Base-by-base conservation (phyloP, 2,113 vertebrate genomes). In the Syngnathus scovelli region DNA sequence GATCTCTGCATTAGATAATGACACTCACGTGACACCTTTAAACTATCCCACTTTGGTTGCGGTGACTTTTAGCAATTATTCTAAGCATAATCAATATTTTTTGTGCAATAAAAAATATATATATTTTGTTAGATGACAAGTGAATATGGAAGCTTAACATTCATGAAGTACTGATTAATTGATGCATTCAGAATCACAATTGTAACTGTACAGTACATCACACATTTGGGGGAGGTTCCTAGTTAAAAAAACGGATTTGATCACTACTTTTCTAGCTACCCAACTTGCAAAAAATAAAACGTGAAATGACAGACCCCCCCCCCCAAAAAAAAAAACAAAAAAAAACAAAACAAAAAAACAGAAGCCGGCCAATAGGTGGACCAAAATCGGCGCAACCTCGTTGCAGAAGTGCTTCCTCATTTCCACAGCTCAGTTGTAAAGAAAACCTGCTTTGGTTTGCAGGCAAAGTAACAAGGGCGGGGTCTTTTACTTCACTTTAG, bases 381-480 rank as follows among this genome's bases (percentile, higher is more conserved):
- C 23, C n/a, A 13, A 23, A 62, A 62, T 62, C 61, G 44, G 39
- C 16, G 39, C 12, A 62, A 44, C 11, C 39, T 7, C 11, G 15
- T 44, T 7, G 27, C 39, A 27, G 8, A 44, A 23, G 6, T 2
- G 39, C 62, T 43, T 59, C 21, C 12, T 38, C 41, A 43, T 64
- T 43, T 56, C 19, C 33, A 19, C 16, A 6, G 64, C 69, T 67
- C 15, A 7, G 1, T 16, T 54, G 56, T 21, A 80, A 38, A 66
- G 15, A 44, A 65, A 78, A 48, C 46, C 68, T 72, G 44, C 33
- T 69, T 23, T 19, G 5, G 5, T 12, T 8, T 15, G 52, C 21
- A 65, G 51, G 27, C 66, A 66, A 38, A 23, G 12, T 55, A 48
- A 72, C 61, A 58, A 65, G 75, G 85, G 81, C 51, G 79, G 36